Evolutionary conservation across 2,888 invertebrate species (phyloP).

Genomic region (Idaea biselata): DNA sequence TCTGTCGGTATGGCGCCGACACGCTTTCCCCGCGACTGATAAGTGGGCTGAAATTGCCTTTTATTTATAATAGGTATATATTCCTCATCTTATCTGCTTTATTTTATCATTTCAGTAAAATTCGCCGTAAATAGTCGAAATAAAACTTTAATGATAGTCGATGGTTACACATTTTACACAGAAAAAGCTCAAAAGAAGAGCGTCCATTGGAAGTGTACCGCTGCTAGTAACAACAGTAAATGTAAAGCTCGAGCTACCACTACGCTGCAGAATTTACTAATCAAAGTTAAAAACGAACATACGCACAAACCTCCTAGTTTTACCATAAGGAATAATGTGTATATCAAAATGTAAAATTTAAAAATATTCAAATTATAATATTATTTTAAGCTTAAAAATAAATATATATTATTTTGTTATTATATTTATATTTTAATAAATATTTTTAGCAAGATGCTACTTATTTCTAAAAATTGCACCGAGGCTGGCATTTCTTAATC

Average conservation of each 20-base stretch:
- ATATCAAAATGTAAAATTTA: neutral
- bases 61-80: too few species aligned
- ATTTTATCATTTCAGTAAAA: slow-evolving; percentile 1
- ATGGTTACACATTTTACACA: slow-evolving; percentile 4
- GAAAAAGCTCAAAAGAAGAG: neutral
- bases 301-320: neutral
- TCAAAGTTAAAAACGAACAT: neutral
- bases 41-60: too few species aligned
- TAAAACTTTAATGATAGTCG: neutral
- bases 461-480: too few species aligned
- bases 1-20: too few species aligned
- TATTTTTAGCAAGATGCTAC: too few species aligned
- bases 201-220: neutral
- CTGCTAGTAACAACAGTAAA: neutral
- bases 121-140: neutral
- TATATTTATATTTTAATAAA: too few species aligned
- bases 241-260: neutral
- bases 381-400: neutral
- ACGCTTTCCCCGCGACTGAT: too few species aligned
- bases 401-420: too few species aligned
- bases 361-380: neutral
- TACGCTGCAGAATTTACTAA: neutral
- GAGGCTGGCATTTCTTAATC: too few species aligned
- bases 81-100: neutral
- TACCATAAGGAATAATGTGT: neutral